Percentiles rank a stretch among this genome's conserved stretches.
Evolutionary conservation across 2,113 vertebrate species (phyloP).

Genomic region (Emberiza fucata): DNA sequence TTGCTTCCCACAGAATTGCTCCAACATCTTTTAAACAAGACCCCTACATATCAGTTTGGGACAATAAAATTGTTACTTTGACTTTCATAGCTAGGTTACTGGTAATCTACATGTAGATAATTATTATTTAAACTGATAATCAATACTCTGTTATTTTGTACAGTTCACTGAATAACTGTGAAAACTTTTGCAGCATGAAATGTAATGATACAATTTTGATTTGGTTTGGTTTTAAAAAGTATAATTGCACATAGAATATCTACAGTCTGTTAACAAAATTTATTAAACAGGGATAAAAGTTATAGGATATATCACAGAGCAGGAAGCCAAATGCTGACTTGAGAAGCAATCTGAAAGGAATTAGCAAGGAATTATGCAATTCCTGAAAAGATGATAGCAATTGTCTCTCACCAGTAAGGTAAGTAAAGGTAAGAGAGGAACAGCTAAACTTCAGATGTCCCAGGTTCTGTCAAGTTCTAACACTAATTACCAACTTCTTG

Average conservation of each 20-base stretch:
- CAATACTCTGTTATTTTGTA: background rate
- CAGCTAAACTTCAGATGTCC: background rate
- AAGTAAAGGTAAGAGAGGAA: background rate
- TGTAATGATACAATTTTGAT: background rate
- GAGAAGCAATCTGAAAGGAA: background rate
- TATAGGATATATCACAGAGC: background rate
- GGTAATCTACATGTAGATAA: background rate
- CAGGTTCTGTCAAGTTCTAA: background rate
- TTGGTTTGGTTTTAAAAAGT: background rate
- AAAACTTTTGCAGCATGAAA: background rate
- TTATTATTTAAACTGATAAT: background rate
- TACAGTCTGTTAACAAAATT: fast-evolving
- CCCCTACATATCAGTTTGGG: background rate
- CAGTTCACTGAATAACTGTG: background rate
- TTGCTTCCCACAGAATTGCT: background rate
- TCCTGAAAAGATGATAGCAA: background rate
- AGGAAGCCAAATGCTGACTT: background rate
- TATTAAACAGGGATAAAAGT: background rate
- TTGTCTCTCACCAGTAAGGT: background rate
- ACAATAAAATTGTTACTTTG: background rate
- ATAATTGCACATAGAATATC: background rate
- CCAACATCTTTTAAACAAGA: background rate
- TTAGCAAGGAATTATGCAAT: background rate
- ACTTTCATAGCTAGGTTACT: background rate
- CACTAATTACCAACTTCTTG: background rate